A percentile compares a stretch with the other conserved stretches of the same genome.
Evolutionary conservation across 2,888 invertebrate species (phyloP).

Genomic region (Pardosa pseudoannulata): DNA sequence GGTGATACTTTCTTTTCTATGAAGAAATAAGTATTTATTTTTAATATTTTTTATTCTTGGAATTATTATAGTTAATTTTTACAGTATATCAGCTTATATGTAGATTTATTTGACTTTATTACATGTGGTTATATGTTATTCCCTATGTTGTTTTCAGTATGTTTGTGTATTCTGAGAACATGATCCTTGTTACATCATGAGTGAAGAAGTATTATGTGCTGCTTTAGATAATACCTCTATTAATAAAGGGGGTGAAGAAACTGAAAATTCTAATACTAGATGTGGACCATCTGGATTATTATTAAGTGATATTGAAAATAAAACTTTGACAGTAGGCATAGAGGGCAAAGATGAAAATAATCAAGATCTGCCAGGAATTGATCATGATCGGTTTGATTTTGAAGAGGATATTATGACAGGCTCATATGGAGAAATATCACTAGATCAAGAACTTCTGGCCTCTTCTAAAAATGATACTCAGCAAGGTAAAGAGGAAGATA

Average conservation of each 20-base stretch:
- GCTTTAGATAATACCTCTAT: conserved; percentile 41
- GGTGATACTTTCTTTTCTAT: too few species aligned
- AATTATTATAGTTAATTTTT: too few species aligned
- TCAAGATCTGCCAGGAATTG: conserved; percentile 25
- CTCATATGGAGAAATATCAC: conserved; percentile 70
- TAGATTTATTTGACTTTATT: too few species aligned
- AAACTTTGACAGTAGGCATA: neutral
- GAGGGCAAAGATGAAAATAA: conserved; percentile 13
- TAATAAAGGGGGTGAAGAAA: conserved; percentile 12
- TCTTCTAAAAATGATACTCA: conserved; percentile 49
- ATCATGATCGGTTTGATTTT: conserved; percentile 44
- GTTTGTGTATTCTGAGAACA: neutral
- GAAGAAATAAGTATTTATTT: too few species aligned
- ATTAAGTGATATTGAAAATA: neutral
- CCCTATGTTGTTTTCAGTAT: too few species aligned
- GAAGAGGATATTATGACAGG: conserved; percentile 70
- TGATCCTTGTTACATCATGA: conserved; percentile 29
- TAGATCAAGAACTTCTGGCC: conserved; percentile 51
- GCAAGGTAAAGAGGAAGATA: conserved; percentile 37
- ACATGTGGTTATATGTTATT: too few species aligned
- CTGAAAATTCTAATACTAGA: neutral
- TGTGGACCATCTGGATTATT: neutral
- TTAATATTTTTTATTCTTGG: too few species aligned
- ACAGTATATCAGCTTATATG: too few species aligned
- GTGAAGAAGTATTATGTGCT: conserved; percentile 55